Conservation (phyloP, 2,113 vertebrate genomes). For the Toxotes jaculatrix region DNA sequence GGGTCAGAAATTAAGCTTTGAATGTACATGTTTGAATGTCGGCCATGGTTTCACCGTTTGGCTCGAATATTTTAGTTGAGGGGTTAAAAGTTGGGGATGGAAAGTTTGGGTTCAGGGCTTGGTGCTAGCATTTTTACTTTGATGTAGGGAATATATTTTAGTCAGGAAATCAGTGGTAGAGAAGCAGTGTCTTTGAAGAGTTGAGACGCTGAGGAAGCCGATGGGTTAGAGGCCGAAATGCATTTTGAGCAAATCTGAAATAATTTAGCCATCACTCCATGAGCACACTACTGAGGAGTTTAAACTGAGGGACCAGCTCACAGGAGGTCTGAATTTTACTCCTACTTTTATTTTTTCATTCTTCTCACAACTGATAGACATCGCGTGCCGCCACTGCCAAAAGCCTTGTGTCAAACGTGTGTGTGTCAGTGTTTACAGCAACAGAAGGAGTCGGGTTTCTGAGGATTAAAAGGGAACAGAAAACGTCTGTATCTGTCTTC, state of each 20-base stretch:
- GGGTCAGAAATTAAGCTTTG: slow-evolving; percentile 39
- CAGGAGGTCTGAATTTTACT: slow-evolving; percentile 4
- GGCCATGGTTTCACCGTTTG: slow-evolving; percentile 26
- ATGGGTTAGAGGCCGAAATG: slow-evolving; percentile 39
- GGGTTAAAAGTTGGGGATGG: background rate
- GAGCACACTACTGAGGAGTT: background rate
- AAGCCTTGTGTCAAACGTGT: background rate
- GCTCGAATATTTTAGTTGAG: slow-evolving; percentile 11
- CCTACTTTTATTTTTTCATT: slow-evolving; percentile 1
- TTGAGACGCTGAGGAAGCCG: background rate
- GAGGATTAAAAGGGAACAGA: slow-evolving; percentile 18
- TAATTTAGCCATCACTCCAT: background rate
- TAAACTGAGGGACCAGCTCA: slow-evolving; percentile 8
- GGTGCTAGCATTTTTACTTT: slow-evolving; percentile 33
- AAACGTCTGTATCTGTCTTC: background rate
- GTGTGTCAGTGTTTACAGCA: slow-evolving; percentile 38
- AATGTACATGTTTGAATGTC: slow-evolving; percentile 68
- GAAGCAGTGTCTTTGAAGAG: background rate
- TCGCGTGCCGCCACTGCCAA: slow-evolving; percentile 28
- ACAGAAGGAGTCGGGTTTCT: background rate
- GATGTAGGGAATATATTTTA: slow-evolving; percentile 2
- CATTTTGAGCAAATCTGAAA: slow-evolving; percentile 45
- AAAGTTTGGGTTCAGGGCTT: slow-evolving; percentile 8
- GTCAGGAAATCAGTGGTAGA: background rate
- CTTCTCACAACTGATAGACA: slow-evolving; percentile 8